Evolutionary conservation across 2,888 invertebrate species (phyloP).

Genomic region (Acanthopleura granulata): DNA sequence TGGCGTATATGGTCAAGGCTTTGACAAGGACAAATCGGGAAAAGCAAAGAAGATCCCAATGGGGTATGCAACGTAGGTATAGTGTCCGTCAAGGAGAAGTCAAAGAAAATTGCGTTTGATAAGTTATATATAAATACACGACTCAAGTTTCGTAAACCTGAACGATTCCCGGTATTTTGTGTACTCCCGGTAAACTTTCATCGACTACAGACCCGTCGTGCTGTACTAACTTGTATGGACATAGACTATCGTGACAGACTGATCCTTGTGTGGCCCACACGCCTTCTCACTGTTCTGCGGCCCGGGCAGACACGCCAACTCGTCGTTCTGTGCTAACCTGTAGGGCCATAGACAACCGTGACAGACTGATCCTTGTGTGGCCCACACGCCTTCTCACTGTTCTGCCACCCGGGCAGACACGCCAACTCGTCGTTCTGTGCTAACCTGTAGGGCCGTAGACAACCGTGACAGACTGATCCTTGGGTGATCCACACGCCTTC

Average conservation of each 20-base stretch:
- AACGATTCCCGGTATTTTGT: too few relatives aligned
- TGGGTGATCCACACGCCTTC: constrained; percentile 35
- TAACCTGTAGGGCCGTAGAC: constrained; percentile 45
- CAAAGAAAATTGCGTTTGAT: too few relatives aligned
- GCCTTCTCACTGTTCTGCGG: constrained; percentile 22
- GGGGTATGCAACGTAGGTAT: too few relatives aligned
- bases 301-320: constrained; percentile 40
- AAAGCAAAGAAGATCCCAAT: too few relatives aligned
- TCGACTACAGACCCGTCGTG: too few relatives aligned
- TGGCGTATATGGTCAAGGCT: too few relatives aligned
- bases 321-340: constrained; percentile 33
- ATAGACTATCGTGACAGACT: constrained; percentile 34
- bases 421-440: constrained; percentile 27
- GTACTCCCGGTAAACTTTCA: too few relatives aligned
- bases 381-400: constrained; percentile 39
- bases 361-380: constrained; percentile 30
- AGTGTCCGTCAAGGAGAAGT: too few relatives aligned
- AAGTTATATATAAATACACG: too few relatives aligned
- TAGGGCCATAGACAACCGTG: constrained; percentile 39
- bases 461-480: constrained; percentile 32
- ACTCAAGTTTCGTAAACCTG: too few relatives aligned
- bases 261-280: constrained; percentile 33
- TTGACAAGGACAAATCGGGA: too few relatives aligned
- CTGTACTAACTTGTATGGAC: too few relatives aligned
- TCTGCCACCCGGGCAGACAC: constrained; percentile 38